Conservation (phyloP, 2,888 invertebrate species). For the Meta bourneti region DNA sequence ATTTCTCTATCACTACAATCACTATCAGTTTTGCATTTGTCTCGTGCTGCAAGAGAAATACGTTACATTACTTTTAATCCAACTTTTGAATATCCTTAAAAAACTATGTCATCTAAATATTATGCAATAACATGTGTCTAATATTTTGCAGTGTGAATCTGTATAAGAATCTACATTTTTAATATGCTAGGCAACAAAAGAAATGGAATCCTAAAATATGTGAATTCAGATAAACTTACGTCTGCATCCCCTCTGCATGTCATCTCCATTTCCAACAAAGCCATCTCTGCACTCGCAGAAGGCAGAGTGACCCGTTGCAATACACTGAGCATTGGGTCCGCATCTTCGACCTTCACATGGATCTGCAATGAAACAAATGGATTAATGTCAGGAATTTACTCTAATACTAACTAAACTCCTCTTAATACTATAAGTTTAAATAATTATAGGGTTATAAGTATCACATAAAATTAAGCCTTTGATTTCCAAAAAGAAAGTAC, state of each 20-base stretch:
- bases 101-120: background rate
- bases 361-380: constrained; percentile 38
- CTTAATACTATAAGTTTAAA: background rate
- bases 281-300: constrained; percentile 93
- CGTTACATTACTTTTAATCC: background rate
- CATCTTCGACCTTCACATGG: constrained; percentile 84
- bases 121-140: background rate
- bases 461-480: too few relatives aligned
- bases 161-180: background rate
- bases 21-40: constrained; percentile 89
- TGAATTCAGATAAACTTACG: constrained; percentile 52
- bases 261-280: constrained; percentile 89
- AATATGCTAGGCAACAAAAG: background rate
- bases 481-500: background rate
- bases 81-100: background rate
- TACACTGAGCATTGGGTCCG: constrained; percentile 91
- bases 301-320: constrained; percentile 92
- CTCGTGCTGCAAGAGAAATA: constrained; percentile 85
- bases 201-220: background rate
- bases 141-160: background rate
- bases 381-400: background rate
- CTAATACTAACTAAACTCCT: background rate
- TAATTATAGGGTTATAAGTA: background rate
- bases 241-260: constrained; percentile 87
- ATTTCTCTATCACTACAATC: constrained; percentile 93